Base-by-base conservation (phyloP, 2,113 vertebrate genomes). In the Lophius piscatorius region DNA sequence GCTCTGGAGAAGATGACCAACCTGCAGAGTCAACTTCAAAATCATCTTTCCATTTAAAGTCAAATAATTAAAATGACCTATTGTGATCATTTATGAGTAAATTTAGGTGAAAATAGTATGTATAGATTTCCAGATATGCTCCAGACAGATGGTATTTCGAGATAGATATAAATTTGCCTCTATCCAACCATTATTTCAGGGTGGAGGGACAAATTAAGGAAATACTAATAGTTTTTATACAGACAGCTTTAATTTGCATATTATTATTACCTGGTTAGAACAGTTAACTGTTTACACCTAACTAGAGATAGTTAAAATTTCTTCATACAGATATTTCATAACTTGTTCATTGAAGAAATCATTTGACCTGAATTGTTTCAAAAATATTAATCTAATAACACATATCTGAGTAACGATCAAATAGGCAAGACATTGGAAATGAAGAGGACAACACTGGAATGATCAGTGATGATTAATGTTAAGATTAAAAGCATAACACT, bases 231-330 rank as follows among this genome's bases (percentile, higher is more conserved):
- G 7, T 6, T 18, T n/a, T 18, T 6, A 14, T 31, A 29, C 7
- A 34, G 11, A 17, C 10, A 28, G 9, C 21, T 56, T 87, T 85
- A 75, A 85, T 85, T 87, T 14, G 74, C 51, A 70, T 48, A 7
- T 42, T 46, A 76, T 65, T 39, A 60, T 17, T 31, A 10, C n/a
- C 17, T 56, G 41, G 45, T 76, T 55, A 73, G 44, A 58, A 54
- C 50, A 76, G 34, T 46, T 55, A 1, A 11, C 28, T 13, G 49
- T 8, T 48, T 5, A 51, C n/a, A 65, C 26, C 4, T 28, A 28
- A n/a, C n/a, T n/a, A n/a, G n/a, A n/a, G n/a, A n/a, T n/a, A n/a
- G n/a, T n/a, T n/a, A n/a, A n/a, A n/a, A n/a, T n/a, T n/a, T n/a
- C n/a, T n/a, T n/a, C n/a, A n/a, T n/a, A n/a, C n/a, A n/a, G n/a